These are phyloP conservation scores for Platysteira castanea DNA, from an alignment of 2,113 vertebrate species.

Conservation along the genomic window DNA sequence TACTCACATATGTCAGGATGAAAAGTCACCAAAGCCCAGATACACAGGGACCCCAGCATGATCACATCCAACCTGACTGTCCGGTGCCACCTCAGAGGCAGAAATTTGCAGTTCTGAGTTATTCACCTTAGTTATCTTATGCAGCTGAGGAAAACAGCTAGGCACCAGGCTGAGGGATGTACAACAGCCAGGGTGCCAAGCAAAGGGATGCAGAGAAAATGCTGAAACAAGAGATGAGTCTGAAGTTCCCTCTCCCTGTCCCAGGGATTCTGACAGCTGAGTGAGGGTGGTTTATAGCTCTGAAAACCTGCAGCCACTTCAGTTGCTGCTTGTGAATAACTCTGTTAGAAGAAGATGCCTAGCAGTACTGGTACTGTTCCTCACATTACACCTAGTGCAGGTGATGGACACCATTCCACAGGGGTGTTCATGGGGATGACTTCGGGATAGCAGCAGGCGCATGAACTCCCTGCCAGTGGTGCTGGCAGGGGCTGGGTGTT, in stretches of 20 bases:
- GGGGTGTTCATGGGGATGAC: rapidly evolving
- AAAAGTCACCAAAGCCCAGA: background rate
- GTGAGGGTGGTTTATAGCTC: background rate
- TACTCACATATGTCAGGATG: background rate
- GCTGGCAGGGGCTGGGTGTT: background rate
- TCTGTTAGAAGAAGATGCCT: background rate
- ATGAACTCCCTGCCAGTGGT: background rate
- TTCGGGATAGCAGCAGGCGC: background rate
- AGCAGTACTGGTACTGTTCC: background rate
- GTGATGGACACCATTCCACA: background rate
- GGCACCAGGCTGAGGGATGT: background rate
- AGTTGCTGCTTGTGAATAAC: background rate
- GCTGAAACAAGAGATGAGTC: background rate
- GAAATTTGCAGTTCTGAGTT: background rate
- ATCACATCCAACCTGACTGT: background rate
- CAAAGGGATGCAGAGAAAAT: background rate
- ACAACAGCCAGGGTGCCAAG: background rate
- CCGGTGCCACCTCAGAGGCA: background rate
- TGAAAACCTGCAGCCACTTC: background rate
- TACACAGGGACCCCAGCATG: background rate
- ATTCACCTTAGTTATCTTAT: background rate
- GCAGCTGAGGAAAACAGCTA: background rate
- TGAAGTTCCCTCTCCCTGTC: background rate
- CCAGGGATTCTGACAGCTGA: background rate
- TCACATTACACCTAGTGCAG: background rate